Conservation (phyloP, 1,140 invertebrate species). For the Trichoplusia ni region DNA sequence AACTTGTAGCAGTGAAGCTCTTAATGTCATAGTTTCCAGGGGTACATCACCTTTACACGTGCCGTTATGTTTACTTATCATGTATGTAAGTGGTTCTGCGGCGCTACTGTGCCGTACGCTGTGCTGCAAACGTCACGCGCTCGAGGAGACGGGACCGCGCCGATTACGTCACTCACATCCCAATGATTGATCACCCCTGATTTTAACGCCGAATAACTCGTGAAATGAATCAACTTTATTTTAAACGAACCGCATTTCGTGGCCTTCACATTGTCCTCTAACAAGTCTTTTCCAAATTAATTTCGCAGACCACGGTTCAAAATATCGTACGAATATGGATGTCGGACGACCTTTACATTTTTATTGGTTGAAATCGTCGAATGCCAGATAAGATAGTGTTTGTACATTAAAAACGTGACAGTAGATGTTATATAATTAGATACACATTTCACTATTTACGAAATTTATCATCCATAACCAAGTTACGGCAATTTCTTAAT, state of each 20-base stretch:
- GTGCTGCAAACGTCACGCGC: background rate
- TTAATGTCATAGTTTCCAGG: too few species aligned
- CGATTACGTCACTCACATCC: conserved; percentile 10
- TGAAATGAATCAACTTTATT: conserved; percentile 22
- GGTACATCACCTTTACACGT: too few species aligned
- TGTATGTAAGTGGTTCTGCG: background rate
- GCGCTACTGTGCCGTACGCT: background rate
- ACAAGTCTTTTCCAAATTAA: conserved; percentile 6
- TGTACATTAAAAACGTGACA: conserved; percentile 10
- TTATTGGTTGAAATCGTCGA: conserved; percentile 18
- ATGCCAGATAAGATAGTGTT: conserved; percentile 16
- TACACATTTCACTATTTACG: conserved; percentile 11
- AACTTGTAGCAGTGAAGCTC: too few species aligned
- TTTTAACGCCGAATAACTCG: conserved; percentile 14
- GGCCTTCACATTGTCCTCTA: conserved; percentile 27
- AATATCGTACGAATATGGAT: conserved; percentile 6
- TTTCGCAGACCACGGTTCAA: background rate
- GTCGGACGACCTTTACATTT: conserved; percentile 13
- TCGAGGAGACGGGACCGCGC: background rate
- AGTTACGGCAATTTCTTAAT: conserved; percentile 3
- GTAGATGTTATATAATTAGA: conserved; percentile 13
- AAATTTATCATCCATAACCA: conserved; percentile 10
- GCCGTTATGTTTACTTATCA: too few species aligned
- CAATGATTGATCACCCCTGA: conserved; percentile 14
- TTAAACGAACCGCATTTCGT: conserved; percentile 8